Conservation (phyloP, 2,888 invertebrate genomes). For the Onthophagus sagittarius region DNA sequence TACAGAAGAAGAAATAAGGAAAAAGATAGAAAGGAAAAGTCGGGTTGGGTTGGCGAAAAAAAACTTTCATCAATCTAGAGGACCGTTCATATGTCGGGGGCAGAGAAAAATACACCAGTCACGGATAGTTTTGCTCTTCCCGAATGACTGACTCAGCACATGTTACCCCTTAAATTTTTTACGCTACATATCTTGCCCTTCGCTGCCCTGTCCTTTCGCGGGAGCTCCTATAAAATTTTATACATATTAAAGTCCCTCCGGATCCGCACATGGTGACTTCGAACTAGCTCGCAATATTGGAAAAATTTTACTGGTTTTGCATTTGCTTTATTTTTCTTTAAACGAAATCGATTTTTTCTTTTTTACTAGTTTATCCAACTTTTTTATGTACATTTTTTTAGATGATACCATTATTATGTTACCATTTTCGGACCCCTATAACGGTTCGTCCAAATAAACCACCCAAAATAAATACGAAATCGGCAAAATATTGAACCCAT, state of each 20-base stretch:
- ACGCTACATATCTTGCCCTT: slow-evolving; percentile 44
- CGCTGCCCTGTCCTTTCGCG: slow-evolving; percentile 24
- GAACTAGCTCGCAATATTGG: not conserved
- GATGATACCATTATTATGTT: too few relatives aligned
- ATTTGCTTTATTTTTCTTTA: not conserved
- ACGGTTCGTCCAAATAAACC: slow-evolving; percentile 10
- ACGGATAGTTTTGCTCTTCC: slow-evolving; percentile 43
- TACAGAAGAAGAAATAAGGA: not conserved
- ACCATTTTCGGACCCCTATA: not conserved
- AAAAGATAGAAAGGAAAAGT: not conserved
- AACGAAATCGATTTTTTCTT: not conserved
- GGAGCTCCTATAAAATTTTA: slow-evolving; percentile 27
- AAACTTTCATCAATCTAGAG: slow-evolving; percentile 33
- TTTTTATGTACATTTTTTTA: not conserved
- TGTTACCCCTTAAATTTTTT: slow-evolving; percentile 44
- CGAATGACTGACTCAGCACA: slow-evolving; percentile 46
- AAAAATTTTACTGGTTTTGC: not conserved
- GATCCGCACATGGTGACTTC: slow-evolving; percentile 18
- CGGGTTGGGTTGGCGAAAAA: slow-evolving; percentile 13
- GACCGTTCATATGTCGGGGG: slow-evolving; percentile 4
- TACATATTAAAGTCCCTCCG: slow-evolving; percentile 25
- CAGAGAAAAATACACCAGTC: slow-evolving; percentile 45
- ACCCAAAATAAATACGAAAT: slow-evolving; percentile 21
- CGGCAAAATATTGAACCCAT: slow-evolving; percentile 18
- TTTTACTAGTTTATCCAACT: not conserved